These are phyloP conservation scores for Flexamia atlantica DNA, from an alignment of 2,888 invertebrate species.

Conservation along the genomic window DNA sequence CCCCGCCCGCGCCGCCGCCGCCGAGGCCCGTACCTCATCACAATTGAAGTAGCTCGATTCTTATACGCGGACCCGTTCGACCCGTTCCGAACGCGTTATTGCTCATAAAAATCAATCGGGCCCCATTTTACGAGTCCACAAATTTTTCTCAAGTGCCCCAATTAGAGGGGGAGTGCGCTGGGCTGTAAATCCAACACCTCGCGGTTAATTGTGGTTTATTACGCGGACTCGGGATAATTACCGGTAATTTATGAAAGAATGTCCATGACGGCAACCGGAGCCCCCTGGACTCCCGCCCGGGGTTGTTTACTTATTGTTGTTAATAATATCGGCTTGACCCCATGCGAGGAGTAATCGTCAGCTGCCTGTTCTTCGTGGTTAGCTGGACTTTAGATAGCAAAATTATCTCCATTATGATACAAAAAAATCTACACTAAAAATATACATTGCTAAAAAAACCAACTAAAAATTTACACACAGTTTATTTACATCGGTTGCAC, in stretches of 20 bases:
- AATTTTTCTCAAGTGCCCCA: conserved; percentile 56
- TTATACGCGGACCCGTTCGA: conserved; percentile 13
- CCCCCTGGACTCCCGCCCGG: not conserved
- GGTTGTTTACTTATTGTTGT: conserved; percentile 8
- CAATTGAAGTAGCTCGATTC: conserved; percentile 16
- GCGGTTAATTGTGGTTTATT: conserved; percentile 54
- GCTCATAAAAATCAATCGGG: conserved; percentile 57
- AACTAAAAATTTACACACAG: too few relatives aligned
- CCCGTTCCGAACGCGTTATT: conserved; percentile 46
- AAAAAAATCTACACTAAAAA: too few relatives aligned
- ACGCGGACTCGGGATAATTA: conserved; percentile 36
- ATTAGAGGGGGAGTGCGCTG: conserved; percentile 30
- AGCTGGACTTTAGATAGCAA: too few relatives aligned
- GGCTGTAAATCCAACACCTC: conserved; percentile 54
- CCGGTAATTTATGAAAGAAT: conserved; percentile 58
- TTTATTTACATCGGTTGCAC: too few relatives aligned
- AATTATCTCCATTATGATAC: too few relatives aligned
- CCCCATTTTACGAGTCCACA: conserved; percentile 54
- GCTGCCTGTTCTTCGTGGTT: too few relatives aligned
- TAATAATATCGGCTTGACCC: not conserved
- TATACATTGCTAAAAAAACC: too few relatives aligned
- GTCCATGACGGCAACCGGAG: not conserved
- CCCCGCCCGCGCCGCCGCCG: not conserved
- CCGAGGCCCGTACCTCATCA: not conserved
- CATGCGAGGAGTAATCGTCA: too few relatives aligned